Percentiles rank a stretch among this genome's conserved stretches.
Conservation (phyloP, 2,113 vertebrate species). For the Lontra canadensis region DNA sequence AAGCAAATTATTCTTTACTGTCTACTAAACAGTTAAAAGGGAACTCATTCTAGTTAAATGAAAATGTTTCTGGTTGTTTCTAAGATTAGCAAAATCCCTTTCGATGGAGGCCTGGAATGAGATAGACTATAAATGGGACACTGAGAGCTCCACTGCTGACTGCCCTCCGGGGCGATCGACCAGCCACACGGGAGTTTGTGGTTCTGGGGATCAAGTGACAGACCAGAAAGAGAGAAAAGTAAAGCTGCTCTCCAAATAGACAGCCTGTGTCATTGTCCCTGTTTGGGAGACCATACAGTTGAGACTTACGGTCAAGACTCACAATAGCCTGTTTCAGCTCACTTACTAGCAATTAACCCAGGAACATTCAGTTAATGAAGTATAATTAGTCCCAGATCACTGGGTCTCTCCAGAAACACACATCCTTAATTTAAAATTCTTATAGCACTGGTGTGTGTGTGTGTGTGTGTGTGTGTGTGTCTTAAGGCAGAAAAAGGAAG, state of each 20-base stretch:
- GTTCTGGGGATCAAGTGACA: constrained; percentile 25
- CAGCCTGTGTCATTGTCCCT: not conserved
- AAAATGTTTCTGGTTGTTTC: constrained; percentile 46
- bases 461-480: not conserved
- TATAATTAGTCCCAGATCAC: not conserved
- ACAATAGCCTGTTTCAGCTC: not conserved
- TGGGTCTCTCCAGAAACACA: not conserved
- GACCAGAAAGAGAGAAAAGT: constrained; percentile 52
- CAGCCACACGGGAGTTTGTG: constrained; percentile 39
- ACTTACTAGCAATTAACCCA: not conserved
- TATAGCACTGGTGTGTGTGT: not conserved
- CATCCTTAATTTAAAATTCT: constrained; percentile 41
- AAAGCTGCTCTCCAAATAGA: not conserved
- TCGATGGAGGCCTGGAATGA: not conserved
- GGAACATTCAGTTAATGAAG: constrained; percentile 35
- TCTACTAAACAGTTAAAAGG: constrained; percentile 11
- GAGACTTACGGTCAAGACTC: not conserved
- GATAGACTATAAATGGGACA: constrained; percentile 25
- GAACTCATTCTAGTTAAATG: not conserved
- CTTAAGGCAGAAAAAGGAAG: not conserved
- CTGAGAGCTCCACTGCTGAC: not conserved
- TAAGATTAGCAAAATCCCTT: constrained; percentile 57
- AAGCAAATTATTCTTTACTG: constrained; percentile 2
- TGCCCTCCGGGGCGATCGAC: constrained; percentile 21
- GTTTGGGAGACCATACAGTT: not conserved